Evolutionary conservation across 1,140 invertebrate genomes (phyloP).

Genomic region (Zaprionus tsacasi): DNA sequence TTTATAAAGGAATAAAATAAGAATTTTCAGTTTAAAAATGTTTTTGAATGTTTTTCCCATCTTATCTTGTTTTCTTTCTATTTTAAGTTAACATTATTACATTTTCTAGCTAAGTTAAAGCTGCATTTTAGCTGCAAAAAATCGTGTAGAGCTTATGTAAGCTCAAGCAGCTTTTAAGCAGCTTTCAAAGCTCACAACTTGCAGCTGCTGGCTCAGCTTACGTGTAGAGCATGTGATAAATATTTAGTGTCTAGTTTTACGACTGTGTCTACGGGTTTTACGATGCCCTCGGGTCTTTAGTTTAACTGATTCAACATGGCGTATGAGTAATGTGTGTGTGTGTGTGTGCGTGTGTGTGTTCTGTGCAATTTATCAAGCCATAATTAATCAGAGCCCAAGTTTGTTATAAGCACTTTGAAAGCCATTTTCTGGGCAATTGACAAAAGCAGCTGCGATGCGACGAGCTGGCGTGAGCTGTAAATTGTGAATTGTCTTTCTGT

Average conservation of each 20-base stretch:
- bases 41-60: too few species aligned
- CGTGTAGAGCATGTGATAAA: slow-evolving; percentile 16
- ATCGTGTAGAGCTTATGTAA: background rate
- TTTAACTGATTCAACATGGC: slow-evolving; percentile 38
- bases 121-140: background rate
- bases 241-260: slow-evolving; percentile 49
- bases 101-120: background rate
- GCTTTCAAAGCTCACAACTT: background rate
- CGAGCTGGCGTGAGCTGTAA: background rate
- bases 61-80: too few species aligned
- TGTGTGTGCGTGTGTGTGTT: slow-evolving; percentile 5
- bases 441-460: slow-evolving; percentile 44
- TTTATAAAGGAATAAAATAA: too few species aligned
- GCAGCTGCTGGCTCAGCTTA: background rate
- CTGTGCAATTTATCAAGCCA: slow-evolving; percentile 33
- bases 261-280: slow-evolving; percentile 25
- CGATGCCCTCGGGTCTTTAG: slow-evolving; percentile 31
- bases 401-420: slow-evolving; percentile 54
- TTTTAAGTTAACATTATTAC: too few species aligned
- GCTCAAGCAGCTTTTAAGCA: background rate
- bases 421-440: slow-evolving; percentile 49
- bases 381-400: slow-evolving; percentile 63
- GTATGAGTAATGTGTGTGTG: slow-evolving; percentile 56
- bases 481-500: background rate
- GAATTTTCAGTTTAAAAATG: too few species aligned